Evolutionary conservation across 2,797 vertebrate species (phyloP).

Genomic region (Xenentodon cancila): DNA sequence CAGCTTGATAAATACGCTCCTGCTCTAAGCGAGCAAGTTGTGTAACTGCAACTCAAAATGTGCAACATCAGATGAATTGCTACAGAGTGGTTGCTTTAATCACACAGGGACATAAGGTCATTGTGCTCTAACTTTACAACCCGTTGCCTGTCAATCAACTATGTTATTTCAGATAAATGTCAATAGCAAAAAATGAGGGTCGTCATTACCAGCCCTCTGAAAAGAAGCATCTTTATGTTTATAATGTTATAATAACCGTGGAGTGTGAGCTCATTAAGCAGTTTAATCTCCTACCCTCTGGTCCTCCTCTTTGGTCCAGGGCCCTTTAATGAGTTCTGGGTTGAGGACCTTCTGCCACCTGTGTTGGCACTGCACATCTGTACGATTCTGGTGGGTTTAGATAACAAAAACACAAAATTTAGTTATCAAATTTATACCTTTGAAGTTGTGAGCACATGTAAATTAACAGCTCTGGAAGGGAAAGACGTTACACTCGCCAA

Average conservation of each 20-base stretch:
- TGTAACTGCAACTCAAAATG: conserved; percentile 48
- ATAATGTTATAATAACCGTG: neutral
- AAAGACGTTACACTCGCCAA: neutral
- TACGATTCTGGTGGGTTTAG: conserved; percentile 87
- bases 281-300: conserved; percentile 88
- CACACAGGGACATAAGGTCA: conserved; percentile 50
- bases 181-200: neutral
- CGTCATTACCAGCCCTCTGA: neutral
- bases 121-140: conserved; percentile 24
- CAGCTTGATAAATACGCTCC: conserved; percentile 36
- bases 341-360: conserved; percentile 99
- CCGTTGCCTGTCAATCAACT: conserved; percentile 22
- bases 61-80: conserved; percentile 59
- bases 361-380: conserved; percentile 98
- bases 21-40: conserved; percentile 35
- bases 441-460: neutral
- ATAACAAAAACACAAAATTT: conserved; percentile 3
- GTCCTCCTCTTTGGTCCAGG: conserved; percentile 99
- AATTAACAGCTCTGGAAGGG: neutral
- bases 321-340: conserved; percentile 98
- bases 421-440: neutral
- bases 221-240: neutral
- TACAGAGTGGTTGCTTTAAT: conserved; percentile 61
- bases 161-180: conserved; percentile 12
- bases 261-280: neutral